Percentiles rank a stretch among this genome's conserved stretches.
These are phyloP conservation scores for Drosophila setosimentum DNA, from an alignment of 2,888 invertebrate species.

Conservation along the genomic window DNA sequence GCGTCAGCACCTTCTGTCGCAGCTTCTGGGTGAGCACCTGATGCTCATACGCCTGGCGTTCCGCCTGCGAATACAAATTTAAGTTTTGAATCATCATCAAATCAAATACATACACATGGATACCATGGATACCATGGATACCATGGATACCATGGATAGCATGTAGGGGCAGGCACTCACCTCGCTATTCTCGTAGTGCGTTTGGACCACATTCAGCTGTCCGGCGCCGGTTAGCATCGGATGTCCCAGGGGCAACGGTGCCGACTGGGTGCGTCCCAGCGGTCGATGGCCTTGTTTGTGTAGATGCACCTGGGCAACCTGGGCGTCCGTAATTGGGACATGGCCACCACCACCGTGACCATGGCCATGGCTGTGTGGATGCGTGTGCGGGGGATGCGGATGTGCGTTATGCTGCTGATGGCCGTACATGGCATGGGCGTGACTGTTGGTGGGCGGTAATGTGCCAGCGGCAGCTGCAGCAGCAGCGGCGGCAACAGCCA, in stretches of 20 bases:
- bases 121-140: no score
- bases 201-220: constrained; percentile 83
- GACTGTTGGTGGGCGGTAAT: constrained; percentile 83
- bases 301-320: constrained; percentile 89
- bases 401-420: constrained; percentile 40
- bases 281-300: constrained; percentile 91
- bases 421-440: constrained; percentile 49
- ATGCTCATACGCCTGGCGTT: constrained; percentile 87
- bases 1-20: constrained; percentile 93
- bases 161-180: constrained; percentile 62
- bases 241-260: constrained; percentile 95
- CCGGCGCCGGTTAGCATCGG: constrained; percentile 89
- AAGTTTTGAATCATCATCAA: not conserved
- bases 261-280: constrained; percentile 97
- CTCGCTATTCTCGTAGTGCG: constrained; percentile 85
- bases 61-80: constrained; percentile 78
- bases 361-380: constrained; percentile 26
- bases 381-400: constrained; percentile 21
- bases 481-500: constrained; percentile 60
- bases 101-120: not conserved
- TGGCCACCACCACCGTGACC: constrained; percentile 2
- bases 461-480: constrained; percentile 75
- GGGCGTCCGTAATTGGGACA: constrained; percentile 88
- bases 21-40: constrained; percentile 93
- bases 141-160: no score